Evolutionary conservation across 2,888 invertebrate genomes (phyloP).

Genomic region (Hypercompe scribonia): DNA sequence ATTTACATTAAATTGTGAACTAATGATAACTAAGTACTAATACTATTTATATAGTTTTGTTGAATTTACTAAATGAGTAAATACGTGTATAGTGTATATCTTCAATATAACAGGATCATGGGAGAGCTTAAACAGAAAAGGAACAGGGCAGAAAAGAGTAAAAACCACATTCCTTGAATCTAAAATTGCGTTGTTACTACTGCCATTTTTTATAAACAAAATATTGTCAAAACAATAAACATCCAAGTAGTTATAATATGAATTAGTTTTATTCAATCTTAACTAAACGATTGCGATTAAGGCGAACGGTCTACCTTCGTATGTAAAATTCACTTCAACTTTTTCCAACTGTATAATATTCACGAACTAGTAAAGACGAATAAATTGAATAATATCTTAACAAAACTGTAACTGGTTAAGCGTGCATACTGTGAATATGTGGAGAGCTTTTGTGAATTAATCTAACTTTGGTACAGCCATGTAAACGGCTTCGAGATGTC

Average conservation of each 20-base stretch:
- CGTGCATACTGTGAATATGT: constrained; percentile 51
- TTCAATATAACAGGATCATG: background rate
- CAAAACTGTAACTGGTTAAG: constrained; percentile 52
- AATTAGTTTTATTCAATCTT: too few relatives aligned
- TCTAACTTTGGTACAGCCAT: constrained; percentile 57
- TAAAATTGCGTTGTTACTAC: too few relatives aligned
- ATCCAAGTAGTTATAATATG: too few relatives aligned
- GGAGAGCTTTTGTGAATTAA: constrained; percentile 55
- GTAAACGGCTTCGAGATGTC: constrained; percentile 52
- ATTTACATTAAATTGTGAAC: background rate
- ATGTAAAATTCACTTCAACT: too few relatives aligned
- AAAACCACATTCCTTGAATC: too few relatives aligned
- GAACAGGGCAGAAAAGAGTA: too few relatives aligned
- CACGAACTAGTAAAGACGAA: constrained; percentile 19
- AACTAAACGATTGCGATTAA: too few relatives aligned
- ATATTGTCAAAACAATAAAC: too few relatives aligned
- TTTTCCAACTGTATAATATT: background rate
- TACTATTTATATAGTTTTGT: background rate
- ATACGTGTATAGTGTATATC: background rate
- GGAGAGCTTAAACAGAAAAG: background rate
- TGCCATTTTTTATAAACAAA: too few relatives aligned
- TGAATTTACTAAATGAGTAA: background rate
- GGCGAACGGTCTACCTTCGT: too few relatives aligned
- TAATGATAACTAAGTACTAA: background rate
- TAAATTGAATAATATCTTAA: constrained; percentile 42